Conservation (phyloP, 2,113 vertebrate genomes). For the Fulmarus glacialis region DNA sequence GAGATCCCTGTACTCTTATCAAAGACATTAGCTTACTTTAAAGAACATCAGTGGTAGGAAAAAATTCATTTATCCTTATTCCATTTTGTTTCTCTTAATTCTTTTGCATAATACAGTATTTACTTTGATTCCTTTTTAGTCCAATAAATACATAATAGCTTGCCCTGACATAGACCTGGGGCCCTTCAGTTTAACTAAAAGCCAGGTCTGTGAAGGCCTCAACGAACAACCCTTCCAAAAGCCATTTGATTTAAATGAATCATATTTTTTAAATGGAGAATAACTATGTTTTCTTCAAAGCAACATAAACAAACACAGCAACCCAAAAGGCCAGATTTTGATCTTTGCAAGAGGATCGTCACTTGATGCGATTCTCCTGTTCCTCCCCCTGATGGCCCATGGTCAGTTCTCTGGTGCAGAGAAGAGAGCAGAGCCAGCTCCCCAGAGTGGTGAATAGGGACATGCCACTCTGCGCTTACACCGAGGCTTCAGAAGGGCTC, state of each 20-base stretch:
- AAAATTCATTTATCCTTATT: neutral
- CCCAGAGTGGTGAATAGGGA: neutral
- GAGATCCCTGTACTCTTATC: too few relatives aligned
- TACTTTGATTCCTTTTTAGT: neutral
- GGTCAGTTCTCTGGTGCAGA: neutral
- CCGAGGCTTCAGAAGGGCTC: neutral
- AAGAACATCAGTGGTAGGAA: neutral
- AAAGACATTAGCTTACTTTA: neutral
- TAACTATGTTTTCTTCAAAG: neutral
- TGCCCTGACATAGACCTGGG: neutral
- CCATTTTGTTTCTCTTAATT: neutral
- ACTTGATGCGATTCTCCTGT: neutral
- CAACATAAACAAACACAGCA: neutral
- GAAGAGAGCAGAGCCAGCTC: neutral
- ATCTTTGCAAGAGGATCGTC: neutral
- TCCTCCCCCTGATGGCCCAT: neutral
- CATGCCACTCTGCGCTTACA: neutral
- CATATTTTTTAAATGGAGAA: neutral
- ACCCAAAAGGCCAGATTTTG: neutral
- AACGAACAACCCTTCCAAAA: neutral
- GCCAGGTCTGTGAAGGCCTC: neutral
- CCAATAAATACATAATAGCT: neutral
- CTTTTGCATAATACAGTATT: neutral
- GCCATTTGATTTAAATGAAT: neutral
- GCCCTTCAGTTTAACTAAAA: neutral